Evolutionary conservation across 2,113 vertebrate genomes (phyloP), one percentile per base, ranked within the genome.

Genomic region (Actinemys pallida): DNA sequence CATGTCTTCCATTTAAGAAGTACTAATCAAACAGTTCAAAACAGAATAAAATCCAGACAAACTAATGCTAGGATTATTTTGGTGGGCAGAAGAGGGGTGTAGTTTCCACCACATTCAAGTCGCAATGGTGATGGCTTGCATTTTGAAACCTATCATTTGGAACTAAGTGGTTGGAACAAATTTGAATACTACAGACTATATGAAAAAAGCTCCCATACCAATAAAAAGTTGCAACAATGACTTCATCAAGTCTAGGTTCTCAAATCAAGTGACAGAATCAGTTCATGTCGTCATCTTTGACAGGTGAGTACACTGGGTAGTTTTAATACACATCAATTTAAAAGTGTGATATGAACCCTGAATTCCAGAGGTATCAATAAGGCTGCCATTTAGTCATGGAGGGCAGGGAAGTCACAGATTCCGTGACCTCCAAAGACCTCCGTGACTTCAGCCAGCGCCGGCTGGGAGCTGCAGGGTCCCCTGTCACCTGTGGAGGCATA

Each of bases 361-460:
- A 88, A 92, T 24, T 84, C 39, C 45, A 35, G 22, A 84, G 87
- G 88, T 87, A 76, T 5, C 79, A 91, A 19, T 20, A 54, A 54
- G 19, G 19, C 53, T 54, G 53, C 7, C 6, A 54, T 54, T 54
- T 54, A 22, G 53, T 8, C 53, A 54, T 19, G 19, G 53, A 54
- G 53, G 53, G 1, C 53, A 22, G 7, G 19, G 53, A 20, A 54
- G 53, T 20, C 19, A 22, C 3, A 1, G 7, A 54, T 22, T 54
- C 53, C 8, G 20, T 54, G 53, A 54, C 17, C 6, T 19, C 52
- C 52, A 53, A 53, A 53, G 52, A 53, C 52, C 16, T 53, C 52
- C 6, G 6, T 53, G 52, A 53, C 53, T 54, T 54, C 53, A 54
- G 53, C 53, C 53, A 54, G 20, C 3, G 8, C 8, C 20, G 3